Evolutionary conservation across 2,888 invertebrate species (phyloP).

Genomic region (Dicycla oo): DNA sequence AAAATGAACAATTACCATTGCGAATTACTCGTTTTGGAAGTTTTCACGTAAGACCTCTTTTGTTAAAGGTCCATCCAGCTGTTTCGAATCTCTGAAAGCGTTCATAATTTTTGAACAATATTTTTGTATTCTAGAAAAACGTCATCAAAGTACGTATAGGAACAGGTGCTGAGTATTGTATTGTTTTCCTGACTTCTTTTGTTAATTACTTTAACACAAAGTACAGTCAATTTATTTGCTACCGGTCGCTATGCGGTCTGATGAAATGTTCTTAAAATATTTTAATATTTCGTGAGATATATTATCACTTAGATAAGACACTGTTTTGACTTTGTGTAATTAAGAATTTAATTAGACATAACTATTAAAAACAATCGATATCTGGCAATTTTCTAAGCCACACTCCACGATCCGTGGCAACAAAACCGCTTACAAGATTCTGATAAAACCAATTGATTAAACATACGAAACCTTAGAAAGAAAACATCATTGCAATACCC

Average conservation of each 20-base stretch:
- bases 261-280: not conserved
- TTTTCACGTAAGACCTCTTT: constrained; percentile 8
- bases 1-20: constrained; percentile 6
- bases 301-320: not conserved
- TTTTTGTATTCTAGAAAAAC: constrained; percentile 19
- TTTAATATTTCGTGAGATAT: not conserved
- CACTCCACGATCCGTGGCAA: not conserved
- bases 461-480: constrained; percentile 32
- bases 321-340: not conserved
- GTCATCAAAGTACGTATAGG: constrained; percentile 47
- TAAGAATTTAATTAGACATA: not conserved
- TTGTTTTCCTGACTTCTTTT: constrained; percentile 49
- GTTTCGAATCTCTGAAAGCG: constrained; percentile 36
- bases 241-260: constrained; percentile 18
- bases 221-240: constrained; percentile 10
- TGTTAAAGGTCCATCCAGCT: constrained; percentile 7
- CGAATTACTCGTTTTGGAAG: constrained; percentile 12
- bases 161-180: constrained; percentile 48
- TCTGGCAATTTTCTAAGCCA: not conserved
- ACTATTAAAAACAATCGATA: not conserved
- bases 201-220: constrained; percentile 28
- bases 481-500: not conserved
- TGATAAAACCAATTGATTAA: constrained; percentile 17
- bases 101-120: constrained; percentile 22
- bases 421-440: constrained; percentile 1